A percentile compares a stretch with the other conserved stretches of the same genome.
These are phyloP conservation scores for Seladonia tumulorum DNA, from an alignment of 2,888 invertebrate species.

Conservation along the genomic window DNA sequence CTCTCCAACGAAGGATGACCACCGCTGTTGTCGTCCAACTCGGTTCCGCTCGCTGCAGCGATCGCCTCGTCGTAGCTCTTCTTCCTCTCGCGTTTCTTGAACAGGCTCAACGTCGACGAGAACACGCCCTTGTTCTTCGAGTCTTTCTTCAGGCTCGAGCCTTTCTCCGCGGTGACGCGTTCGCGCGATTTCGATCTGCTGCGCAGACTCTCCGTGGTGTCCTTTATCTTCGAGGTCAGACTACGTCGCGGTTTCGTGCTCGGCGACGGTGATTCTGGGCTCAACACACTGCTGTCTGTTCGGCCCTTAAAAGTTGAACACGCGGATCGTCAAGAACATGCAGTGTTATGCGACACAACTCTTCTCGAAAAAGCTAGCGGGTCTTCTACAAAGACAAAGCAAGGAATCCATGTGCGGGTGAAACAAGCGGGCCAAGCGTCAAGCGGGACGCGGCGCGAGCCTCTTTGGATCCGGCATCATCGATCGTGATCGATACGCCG, in stretches of 20 bases:
- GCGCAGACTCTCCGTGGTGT: constrained; percentile 83
- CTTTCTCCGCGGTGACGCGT: constrained; percentile 74
- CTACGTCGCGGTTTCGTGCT: constrained; percentile 80
- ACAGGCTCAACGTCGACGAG: constrained; percentile 82
- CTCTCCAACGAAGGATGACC: constrained; percentile 75
- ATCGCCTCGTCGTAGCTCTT: constrained; percentile 79
- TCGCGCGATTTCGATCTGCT: constrained; percentile 83
- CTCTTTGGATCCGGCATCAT: not conserved
- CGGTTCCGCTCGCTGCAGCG: constrained; percentile 52
- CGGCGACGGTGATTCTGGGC: constrained; percentile 82
- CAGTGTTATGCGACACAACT: constrained; percentile 38
- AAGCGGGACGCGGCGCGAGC: constrained; percentile 8
- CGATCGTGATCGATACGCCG: not conserved
- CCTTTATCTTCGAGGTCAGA: constrained; percentile 81
- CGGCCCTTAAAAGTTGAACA: constrained; percentile 73
- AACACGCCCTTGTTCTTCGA: constrained; percentile 82
- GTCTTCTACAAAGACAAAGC: constrained; percentile 56
- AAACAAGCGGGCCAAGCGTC: constrained; percentile 32
- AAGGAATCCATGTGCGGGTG: constrained; percentile 36
- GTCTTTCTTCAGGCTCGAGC: constrained; percentile 77
- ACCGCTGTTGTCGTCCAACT: constrained; percentile 39
- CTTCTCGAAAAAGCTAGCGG: constrained; percentile 57
- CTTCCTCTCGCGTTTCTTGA: constrained; percentile 81
- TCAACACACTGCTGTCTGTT: constrained; percentile 78
- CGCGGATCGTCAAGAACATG: constrained; percentile 44